Percentiles rank a stretch among this genome's conserved stretches.
phyloP scores from a whole-genome alignment of 2,113 vertebrate species.

The Formicarius rufipectus region DNA sequence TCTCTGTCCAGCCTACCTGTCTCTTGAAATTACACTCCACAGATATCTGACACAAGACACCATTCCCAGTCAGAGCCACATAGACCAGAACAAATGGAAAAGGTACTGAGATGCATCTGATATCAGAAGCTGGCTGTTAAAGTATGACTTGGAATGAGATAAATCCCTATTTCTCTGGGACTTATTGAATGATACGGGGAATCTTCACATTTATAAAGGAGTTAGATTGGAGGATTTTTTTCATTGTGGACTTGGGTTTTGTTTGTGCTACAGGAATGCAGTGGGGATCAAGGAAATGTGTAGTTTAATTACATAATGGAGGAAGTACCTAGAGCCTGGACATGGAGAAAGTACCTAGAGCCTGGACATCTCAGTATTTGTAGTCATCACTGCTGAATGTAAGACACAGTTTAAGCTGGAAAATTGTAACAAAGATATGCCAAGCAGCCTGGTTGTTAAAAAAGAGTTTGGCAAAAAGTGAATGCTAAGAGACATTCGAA shows the following conservation, averaged over 20 bases:
- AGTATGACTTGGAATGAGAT: not conserved
- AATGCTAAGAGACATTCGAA: not conserved
- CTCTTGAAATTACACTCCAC: not conserved
- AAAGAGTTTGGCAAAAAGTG: not conserved
- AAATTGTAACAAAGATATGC: rapidly evolving
- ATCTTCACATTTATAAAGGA: not conserved
- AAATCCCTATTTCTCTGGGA: not conserved
- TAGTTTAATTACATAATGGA: not conserved
- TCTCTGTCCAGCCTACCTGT: not conserved
- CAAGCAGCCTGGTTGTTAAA: not conserved
- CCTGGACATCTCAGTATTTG: not conserved
- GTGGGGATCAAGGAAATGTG: not conserved
- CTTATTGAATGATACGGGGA: not conserved
- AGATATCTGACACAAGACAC: not conserved
- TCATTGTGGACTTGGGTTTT: rapidly evolving
- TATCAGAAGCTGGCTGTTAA: not conserved
- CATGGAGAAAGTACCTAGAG: too few relatives aligned
- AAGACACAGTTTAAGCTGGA: not conserved
- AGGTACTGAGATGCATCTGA: not conserved
- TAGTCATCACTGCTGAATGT: not conserved
- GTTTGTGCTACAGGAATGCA: not conserved
- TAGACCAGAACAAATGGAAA: not conserved
- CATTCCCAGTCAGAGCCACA: not conserved
- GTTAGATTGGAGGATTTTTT: not conserved
- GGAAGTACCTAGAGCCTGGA: too few relatives aligned